Evolutionary conservation across 2,113 vertebrate species (phyloP), one percentile per base, ranked within the genome.

Genomic region (Apaloderma vittatum): DNA sequence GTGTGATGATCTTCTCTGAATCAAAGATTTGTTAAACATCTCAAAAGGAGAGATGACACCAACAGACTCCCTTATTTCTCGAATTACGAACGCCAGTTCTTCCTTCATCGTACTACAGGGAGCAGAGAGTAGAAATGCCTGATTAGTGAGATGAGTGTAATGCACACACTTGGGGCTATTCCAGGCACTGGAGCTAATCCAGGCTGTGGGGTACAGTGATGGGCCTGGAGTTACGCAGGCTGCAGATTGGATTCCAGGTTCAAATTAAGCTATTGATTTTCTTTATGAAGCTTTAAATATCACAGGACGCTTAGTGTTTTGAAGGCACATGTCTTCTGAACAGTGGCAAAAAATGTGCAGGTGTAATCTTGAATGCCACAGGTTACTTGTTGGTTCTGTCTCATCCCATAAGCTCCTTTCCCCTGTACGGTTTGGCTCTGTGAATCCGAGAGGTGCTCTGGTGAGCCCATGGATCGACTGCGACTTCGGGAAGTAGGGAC

Each of bases 141-240:
- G 87, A 40, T 82, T 29, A 72, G 77, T 88, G 91, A 95, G 70
- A 66, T 68, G 92, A 52, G 40, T 80, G 71, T 90, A 90, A 90
- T 70, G 67, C 55, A 85, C 43, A 86, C 43, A 4, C 85, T n/a
- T 94, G 88, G 87, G 90, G 77, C 81, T 90, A 22, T 90, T 93
- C 92, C 78, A 83, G 67, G 86, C 86, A 46, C 88, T 93, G 92
- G 37, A 95, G 76, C 65, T 72, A 43, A 62, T 92, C 71, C 88
- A 92, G 74, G 43, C 55, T 79, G 32, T 51, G 58, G 67, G 55
- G 78, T 81, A 63, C 51, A 45, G 54, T 4, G 7, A 65, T 76
- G 55, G 37, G 23, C 68, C 59, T 15, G 1, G 21, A 93, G n/a
- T 46, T 79, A 52, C 34, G 43, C 32, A 59, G 32, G 40, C 51